These are phyloP conservation scores for Osedax fenrisi DNA, from an alignment of 2,888 invertebrate genomes.

Conservation along the genomic window DNA sequence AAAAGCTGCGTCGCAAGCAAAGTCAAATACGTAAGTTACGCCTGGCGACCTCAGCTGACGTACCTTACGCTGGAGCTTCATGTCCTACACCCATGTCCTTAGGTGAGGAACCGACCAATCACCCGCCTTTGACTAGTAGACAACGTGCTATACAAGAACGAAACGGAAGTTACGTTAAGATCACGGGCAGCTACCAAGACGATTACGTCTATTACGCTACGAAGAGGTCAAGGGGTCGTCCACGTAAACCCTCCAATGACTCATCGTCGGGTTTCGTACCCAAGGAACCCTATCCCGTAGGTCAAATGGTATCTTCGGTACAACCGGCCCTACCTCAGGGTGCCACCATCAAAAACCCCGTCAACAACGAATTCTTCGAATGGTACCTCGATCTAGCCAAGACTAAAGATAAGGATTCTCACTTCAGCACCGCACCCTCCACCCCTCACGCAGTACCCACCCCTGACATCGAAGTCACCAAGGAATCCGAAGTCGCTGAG, in stretches of 20 bases:
- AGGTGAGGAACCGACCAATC: too few relatives aligned
- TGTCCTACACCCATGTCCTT: too few relatives aligned
- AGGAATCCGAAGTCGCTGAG: slow-evolving; percentile 37
- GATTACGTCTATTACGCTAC: slow-evolving; percentile 50
- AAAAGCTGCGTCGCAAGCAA: neutral
- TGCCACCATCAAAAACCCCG: slow-evolving; percentile 14
- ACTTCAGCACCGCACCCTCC: slow-evolving; percentile 24
- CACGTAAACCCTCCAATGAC: slow-evolving; percentile 31
- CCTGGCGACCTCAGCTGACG: neutral
- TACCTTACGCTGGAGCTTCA: neutral
- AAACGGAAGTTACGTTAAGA: slow-evolving; percentile 42
- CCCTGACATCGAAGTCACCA: slow-evolving; percentile 6
- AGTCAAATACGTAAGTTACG: neutral
- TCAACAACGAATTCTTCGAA: slow-evolving; percentile 34
- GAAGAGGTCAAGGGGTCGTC: slow-evolving; percentile 44
- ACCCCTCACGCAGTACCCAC: neutral
- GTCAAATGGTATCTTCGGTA: neutral
- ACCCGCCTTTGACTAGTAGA: neutral
- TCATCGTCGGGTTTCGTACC: neutral
- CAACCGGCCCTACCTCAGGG: neutral
- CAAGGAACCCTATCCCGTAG: neutral
- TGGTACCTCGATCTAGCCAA: slow-evolving; percentile 38
- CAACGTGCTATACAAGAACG: neutral
- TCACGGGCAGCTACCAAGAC: slow-evolving; percentile 48
- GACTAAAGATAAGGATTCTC: slow-evolving; percentile 34